Base-by-base conservation (phyloP, 2,113 vertebrate genomes). In the Osmerus eperlanus region DNA sequence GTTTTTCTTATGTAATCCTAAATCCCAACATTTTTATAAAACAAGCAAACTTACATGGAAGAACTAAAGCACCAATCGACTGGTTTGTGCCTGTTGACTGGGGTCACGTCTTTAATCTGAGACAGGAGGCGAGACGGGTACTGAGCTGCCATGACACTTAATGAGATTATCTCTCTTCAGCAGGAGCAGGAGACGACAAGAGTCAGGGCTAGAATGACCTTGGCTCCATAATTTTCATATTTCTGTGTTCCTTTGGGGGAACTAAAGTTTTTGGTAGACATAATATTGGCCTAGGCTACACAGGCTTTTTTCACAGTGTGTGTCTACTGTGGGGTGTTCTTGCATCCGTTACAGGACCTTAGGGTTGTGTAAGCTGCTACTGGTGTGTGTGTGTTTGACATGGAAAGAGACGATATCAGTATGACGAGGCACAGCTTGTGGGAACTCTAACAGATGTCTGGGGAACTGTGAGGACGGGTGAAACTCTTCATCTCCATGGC, bases 391-490 rank as follows among this genome's bases (percentile, higher is more conserved):
- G 51, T 68, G 66, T 28, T 8, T 74, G 58, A 28, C 8, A 63
- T n/a, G 60, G 51, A 54, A 59, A 60, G 54, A 54, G 25, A 52
- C 55, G 21, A 55, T 61, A 56, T 55, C 54, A 19, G 58, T 51
- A 59, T 52, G 41, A 71, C 36, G 47, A 51, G 11, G 11, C 69
- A 47, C 15, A 71, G 69, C 59, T 71, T 41, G 69, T 71, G 69
- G 58, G 69, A 70, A 59, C n/a, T 15, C 18, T 51, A 28, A 53
- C 69, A 62, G 58, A 58, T 53, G 59, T 53, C 23, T n/a, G 51
- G 25, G 19, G n/a, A 36, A 11, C 8, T 54, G 3, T 5, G 15
- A 65, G 4, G 12, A 36, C 16, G 9, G 8, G 28, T 4, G 29
- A 41, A 65, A 65, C 25, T 9, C 41, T 12, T 12, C 41, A 5